Evolutionary conservation across 2,888 invertebrate species (phyloP), one percentile per base, ranked within the genome.

Genomic region (Prosapia bicincta): DNA sequence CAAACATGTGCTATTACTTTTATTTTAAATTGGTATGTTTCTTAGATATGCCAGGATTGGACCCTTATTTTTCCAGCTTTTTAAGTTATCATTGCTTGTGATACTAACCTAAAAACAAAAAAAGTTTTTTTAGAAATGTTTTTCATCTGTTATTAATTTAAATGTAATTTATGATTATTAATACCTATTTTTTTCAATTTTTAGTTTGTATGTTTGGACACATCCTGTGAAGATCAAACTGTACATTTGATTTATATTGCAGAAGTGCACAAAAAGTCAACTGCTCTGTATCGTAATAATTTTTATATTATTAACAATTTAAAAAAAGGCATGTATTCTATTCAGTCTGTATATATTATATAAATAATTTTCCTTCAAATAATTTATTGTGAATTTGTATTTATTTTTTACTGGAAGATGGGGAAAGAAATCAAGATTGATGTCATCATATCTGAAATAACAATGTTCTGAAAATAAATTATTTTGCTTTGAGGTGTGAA

Each of bases 361-460:
- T 13, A 13, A 20, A 54, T 54, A 5, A 54, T 54, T 54, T 54
- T 20, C 54, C 20, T 6, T 54, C 54, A 54, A 20, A 54, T 54
- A 69, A n/a, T n/a, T n/a, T 70, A 70, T 76, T 32, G 65, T 23
- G 30, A 32, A 26, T 28, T 65, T 66, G 72, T 76, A 71, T 76
- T 70, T 76, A 76, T 76, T 76, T 76, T 67, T 66, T 74, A 65
- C 43, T 68, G 74, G 74, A 76, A 74, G 76, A 73, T 76, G 76
- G 76, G 76, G 76, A 76, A 72, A 76, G 76, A 76, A 26, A 68
- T 74, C 54, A 54, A 20, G 20, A 54, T 54, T 54, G 54, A 54
- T 54, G 54, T 20, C 54, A 20, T 5, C 20, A n/a, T 54, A 2
- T 54, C 30, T 5, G 3, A 54, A 20, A n/a, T 5, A 3, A 54